Percentiles rank a stretch among this genome's conserved stretches.
Conservation (phyloP, 2,888 invertebrate genomes). For the Thymelicus acteon region DNA sequence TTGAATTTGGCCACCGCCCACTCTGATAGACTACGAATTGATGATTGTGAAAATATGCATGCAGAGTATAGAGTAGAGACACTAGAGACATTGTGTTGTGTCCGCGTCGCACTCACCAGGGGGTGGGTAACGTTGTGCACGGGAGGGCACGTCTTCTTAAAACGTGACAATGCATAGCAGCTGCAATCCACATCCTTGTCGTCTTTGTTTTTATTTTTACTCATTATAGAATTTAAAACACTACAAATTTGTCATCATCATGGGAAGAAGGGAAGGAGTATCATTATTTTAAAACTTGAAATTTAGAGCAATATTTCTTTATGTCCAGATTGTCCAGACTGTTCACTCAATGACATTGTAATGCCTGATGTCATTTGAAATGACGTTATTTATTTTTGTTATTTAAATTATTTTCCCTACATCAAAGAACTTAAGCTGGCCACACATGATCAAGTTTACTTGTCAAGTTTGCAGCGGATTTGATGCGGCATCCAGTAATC, state of each 20-base stretch:
- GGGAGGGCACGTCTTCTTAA: conserved; percentile 55
- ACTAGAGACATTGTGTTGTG: no score
- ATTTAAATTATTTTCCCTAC: background rate
- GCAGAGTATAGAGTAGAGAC: no score
- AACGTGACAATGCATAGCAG: conserved; percentile 53
- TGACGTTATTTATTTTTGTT: background rate
- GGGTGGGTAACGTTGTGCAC: conserved; percentile 70
- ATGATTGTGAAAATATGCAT: no score
- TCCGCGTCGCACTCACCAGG: conserved; percentile 54
- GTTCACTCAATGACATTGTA: background rate
- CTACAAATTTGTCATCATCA: conserved; percentile 49
- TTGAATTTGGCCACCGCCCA: no score
- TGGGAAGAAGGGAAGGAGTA: conserved; percentile 45
- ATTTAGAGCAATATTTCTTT: conserved; percentile 5
- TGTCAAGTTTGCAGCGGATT: no score
- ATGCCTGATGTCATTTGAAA: background rate
- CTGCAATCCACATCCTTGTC: conserved; percentile 53
- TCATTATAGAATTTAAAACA: conserved; percentile 55
- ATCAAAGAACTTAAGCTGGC: background rate
- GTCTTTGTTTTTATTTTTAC: conserved; percentile 51
- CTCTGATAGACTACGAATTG: no score
- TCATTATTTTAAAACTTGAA: conserved; percentile 5
- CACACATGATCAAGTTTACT: no score
- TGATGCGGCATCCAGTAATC: no score
- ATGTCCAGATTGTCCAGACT: background rate